Conservation (phyloP, 2,888 invertebrate genomes). For the Rotaria macrura region DNA sequence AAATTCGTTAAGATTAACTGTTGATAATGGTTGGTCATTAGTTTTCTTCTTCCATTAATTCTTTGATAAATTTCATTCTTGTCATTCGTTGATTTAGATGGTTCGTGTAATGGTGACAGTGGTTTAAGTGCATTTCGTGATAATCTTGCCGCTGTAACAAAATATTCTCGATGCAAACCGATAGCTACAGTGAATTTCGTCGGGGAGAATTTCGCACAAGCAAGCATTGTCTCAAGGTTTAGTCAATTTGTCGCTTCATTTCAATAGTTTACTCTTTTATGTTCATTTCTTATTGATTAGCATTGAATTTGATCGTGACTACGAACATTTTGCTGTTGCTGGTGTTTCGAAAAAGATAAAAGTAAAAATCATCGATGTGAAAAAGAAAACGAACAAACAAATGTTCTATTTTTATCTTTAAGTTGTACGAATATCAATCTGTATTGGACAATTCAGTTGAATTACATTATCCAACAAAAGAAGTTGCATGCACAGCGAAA, state of each 20-base stretch:
- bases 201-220: constrained; percentile 69
- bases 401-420: not conserved
- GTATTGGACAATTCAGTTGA: constrained; percentile 76
- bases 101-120: constrained; percentile 35
- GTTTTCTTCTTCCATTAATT: no score
- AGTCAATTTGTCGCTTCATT: not conserved
- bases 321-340: constrained; percentile 85
- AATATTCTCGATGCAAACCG: constrained; percentile 68
- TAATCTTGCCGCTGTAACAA: constrained; percentile 72
- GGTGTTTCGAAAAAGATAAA: constrained; percentile 87
- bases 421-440: constrained; percentile 69
- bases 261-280: not conserved
- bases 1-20: not conserved
- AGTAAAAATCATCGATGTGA: constrained; percentile 45
- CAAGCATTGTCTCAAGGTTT: constrained; percentile 54
- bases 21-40: not conserved
- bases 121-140: constrained; percentile 61
- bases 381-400: not conserved
- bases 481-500: constrained; percentile 81
- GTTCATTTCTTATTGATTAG: not conserved
- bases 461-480: constrained; percentile 78
- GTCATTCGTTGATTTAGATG: not conserved
- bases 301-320: constrained; percentile 79
- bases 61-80: no score
- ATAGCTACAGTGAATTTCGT: constrained; percentile 78